Evolutionary conservation across 2,888 invertebrate species (phyloP).

Genomic region (Metellina segmentata): DNA sequence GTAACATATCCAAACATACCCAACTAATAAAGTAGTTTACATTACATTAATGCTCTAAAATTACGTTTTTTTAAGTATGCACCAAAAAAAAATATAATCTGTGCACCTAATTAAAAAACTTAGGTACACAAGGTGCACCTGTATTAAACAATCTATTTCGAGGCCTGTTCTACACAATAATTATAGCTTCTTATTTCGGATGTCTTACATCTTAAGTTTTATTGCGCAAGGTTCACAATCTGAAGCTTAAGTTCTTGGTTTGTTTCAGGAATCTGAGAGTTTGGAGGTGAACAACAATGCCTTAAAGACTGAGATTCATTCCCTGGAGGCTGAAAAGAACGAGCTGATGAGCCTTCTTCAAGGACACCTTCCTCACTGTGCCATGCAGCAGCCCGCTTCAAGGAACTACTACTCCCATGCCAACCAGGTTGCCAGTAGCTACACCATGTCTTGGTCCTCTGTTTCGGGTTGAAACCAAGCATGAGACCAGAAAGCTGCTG

Average conservation of each 20-base stretch:
- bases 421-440: conserved; percentile 17
- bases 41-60: no score
- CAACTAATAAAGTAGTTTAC: no score
- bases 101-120: no score
- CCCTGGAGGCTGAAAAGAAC: conserved; percentile 66
- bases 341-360: conserved; percentile 69
- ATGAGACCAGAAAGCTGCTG: conserved; percentile 7
- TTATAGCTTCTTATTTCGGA: no score
- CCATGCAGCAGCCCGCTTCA: conserved; percentile 26
- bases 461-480: conserved; percentile 57
- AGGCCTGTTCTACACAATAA: no score
- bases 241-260: background rate
- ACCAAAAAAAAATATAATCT: no score
- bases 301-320: conserved; percentile 68
- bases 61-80: no score
- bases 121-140: no score
- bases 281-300: conserved; percentile 72
- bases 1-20: no score
- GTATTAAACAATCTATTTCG: no score
- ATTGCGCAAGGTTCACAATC: no score
- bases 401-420: conserved; percentile 17
- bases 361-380: conserved; percentile 71
- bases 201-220: no score
- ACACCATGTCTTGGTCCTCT: conserved; percentile 50
- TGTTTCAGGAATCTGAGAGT: conserved; percentile 67